Evolutionary conservation across 2,113 vertebrate species (phyloP).

Genomic region (Urocynchramus pylzowi): DNA sequence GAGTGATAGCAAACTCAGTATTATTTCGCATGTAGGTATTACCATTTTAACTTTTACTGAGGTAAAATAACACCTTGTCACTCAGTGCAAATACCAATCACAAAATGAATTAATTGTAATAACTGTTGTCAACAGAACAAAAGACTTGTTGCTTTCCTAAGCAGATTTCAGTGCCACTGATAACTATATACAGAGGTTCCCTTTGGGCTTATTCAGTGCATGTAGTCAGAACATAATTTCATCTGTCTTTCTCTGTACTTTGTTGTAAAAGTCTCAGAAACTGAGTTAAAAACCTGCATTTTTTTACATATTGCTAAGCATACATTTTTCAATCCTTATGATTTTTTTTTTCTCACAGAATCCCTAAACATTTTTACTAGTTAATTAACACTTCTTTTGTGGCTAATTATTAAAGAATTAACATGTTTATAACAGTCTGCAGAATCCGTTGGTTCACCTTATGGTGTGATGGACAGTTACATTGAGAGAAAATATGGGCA

Average conservation of each 20-base stretch:
- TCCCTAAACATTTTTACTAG: conserved; percentile 32
- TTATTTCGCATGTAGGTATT: conserved; percentile 82
- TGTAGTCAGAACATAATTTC: conserved; percentile 71
- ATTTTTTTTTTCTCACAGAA: conserved; percentile 18
- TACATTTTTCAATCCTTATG: conserved; percentile 30
- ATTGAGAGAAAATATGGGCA: background rate
- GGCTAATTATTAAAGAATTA: conserved; percentile 29
- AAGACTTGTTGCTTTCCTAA: conserved; percentile 88
- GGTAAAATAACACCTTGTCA: conserved; percentile 95
- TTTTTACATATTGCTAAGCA: conserved; percentile 65
- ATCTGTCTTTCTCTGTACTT: conserved; percentile 68
- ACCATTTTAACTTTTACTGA: conserved; percentile 85
- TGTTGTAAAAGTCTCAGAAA: conserved; percentile 64
- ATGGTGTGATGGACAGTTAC: background rate
- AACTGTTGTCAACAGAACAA: conserved; percentile 87
- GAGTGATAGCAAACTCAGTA: conserved; percentile 76
- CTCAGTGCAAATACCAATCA: conserved; percentile 88
- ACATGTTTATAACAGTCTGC: background rate
- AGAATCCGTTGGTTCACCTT: background rate
- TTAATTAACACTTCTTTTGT: conserved; percentile 27
- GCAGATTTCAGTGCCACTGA: conserved; percentile 77
- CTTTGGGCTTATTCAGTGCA: conserved; percentile 66
- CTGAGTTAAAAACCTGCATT: conserved; percentile 62
- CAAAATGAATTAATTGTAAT: conserved; percentile 92
- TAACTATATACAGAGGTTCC: conserved; percentile 71